Percentiles rank a stretch among this genome's conserved stretches.
Conservation (phyloP, 2,113 vertebrate genomes). For the Epinephelus fuscoguttatus region DNA sequence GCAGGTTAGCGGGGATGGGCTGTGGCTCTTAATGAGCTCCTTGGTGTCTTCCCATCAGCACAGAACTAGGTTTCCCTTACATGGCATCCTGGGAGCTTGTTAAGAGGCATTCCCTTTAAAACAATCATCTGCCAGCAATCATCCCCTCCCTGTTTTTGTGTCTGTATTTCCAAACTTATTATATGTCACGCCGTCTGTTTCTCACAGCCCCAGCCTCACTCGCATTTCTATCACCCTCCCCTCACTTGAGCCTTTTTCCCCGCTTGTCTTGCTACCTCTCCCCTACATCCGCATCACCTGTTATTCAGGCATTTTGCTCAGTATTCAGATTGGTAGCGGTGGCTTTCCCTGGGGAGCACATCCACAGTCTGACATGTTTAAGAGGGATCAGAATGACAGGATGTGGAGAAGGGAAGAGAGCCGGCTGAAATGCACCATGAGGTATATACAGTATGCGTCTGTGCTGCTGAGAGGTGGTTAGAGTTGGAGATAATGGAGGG, state of each 20-base stretch:
- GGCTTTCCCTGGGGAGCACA: constrained; percentile 50
- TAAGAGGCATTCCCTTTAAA: constrained; percentile 67
- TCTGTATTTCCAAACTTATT: constrained; percentile 39
- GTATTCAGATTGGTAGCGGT: constrained; percentile 49
- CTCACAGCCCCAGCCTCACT: neutral
- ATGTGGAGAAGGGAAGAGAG: constrained; percentile 8
- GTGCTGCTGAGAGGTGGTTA: constrained; percentile 8
- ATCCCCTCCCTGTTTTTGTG: constrained; percentile 8
- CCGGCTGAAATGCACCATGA: constrained; percentile 16
- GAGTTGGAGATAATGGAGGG: neutral
- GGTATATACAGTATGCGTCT: constrained; percentile 13
- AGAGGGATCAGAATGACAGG: constrained; percentile 58
- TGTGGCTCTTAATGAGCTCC: constrained; percentile 80
- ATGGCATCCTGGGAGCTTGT: constrained; percentile 69
- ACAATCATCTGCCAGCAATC: constrained; percentile 58
- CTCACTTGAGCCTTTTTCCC: neutral
- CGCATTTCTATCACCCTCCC: neutral
- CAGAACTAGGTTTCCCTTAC: constrained; percentile 20
- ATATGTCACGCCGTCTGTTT: neutral
- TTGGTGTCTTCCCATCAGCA: constrained; percentile 60
- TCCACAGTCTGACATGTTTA: constrained; percentile 55
- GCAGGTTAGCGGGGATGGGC: constrained; percentile 60
- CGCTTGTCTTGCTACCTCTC: neutral
- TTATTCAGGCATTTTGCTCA: constrained; percentile 50
- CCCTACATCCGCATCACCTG: constrained; percentile 14